These are phyloP conservation scores for Spisula solida DNA, from an alignment of 2,888 invertebrate species.

Conservation along the genomic window DNA sequence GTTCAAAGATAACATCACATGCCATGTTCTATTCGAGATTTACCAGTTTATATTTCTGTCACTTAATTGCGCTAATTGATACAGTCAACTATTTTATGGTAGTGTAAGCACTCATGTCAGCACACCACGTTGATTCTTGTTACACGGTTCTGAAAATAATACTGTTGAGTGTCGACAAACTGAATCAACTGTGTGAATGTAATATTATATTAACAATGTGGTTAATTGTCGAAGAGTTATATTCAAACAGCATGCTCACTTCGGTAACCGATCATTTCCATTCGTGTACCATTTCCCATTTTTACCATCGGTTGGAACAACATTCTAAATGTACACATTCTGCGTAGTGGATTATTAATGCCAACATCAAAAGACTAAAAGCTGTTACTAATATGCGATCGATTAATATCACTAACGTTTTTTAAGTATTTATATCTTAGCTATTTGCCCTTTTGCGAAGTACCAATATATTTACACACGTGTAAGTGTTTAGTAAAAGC, in stretches of 20 bases:
- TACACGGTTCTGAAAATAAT: too few relatives aligned
- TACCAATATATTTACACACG: background rate
- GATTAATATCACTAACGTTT: background rate
- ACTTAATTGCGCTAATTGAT: too few relatives aligned
- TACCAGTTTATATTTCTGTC: too few relatives aligned
- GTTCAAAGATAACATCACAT: too few relatives aligned
- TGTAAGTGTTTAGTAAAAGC: slow-evolving; percentile 11
- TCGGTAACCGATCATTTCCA: background rate
- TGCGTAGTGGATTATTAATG: background rate
- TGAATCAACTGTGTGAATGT: too few relatives aligned
- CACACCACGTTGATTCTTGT: too few relatives aligned
- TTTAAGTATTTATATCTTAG: slow-evolving; percentile 15
- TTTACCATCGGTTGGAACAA: background rate
- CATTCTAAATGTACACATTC: background rate
- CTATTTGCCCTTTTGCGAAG: slow-evolving; percentile 15
- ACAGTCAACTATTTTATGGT: too few relatives aligned
- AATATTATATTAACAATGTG: slow-evolving; percentile 1
- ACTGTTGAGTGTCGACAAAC: too few relatives aligned
- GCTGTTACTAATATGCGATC: slow-evolving; percentile 14
- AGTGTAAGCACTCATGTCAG: too few relatives aligned
- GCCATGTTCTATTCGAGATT: too few relatives aligned
- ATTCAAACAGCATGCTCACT: slow-evolving; percentile 1
- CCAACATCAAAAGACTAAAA: background rate
- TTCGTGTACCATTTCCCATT: background rate
- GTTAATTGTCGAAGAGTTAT: background rate